Base-by-base conservation (phyloP, 2,113 vertebrate genomes). In the Octodon degus region DNA sequence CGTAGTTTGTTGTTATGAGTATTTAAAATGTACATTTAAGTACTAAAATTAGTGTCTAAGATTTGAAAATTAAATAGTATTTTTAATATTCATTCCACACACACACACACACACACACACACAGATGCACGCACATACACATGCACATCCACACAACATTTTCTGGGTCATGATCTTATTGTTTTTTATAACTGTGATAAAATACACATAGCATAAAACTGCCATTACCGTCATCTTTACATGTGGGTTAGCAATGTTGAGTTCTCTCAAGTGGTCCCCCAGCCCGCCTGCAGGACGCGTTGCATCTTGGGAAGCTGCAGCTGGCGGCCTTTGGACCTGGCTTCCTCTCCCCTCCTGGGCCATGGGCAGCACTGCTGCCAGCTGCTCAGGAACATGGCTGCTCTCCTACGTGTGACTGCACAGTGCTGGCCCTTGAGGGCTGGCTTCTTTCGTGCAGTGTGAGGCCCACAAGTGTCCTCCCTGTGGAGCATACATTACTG, bases 341-440 rank as follows among this genome's bases (percentile, higher is more conserved):
- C 14, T 14, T 79, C 27, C 22, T 0, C 20, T 60, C 16, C 11
- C 8, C 2, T 58, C 55, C 16, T 58, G 55, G 37, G 72, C 40
- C 22, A 6, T 5, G 37, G 72, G 37, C 20, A 24, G 74, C 25
- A 5, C 76, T 4, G 16, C 47, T 53, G 47, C 27, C 77, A 9
- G 5, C 74, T 40, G 40, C 74, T 43, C 74, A 47, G 11, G 40
- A 25, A 27, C 40, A 77, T 25, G 14, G 25, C 25, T 16, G 24
- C 40, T 47, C 40, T 30, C n/a, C 24, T 40, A 37, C 6, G 1
- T 24, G 22, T 6, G 25, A 1, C 67, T 74, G 3, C 0, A 0
- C 11, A 5, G 19, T 1, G 0, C 60, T 81, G 37, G 79, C 63
- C 34, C 22, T 20, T 22, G 58, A 50, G 37, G n/a, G 40, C 65